Conservation (phyloP, 2,797 vertebrate genomes). For the Telmatherina bonti region DNA sequence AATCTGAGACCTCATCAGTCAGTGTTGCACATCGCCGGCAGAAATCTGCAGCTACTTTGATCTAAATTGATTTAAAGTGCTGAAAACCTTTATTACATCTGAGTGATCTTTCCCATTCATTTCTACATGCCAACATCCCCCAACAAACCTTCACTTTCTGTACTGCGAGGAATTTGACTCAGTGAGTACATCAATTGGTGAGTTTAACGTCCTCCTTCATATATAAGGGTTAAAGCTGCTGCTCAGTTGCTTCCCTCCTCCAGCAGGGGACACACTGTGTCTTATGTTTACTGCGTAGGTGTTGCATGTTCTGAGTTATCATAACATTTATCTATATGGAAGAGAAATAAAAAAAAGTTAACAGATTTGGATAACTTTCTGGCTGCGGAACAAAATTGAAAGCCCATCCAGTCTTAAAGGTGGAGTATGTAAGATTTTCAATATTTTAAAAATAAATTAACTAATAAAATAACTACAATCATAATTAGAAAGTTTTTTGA, state of each 20-base stretch:
- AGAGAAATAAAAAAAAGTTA: conserved; percentile 3
- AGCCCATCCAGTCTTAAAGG: conserved; percentile 7
- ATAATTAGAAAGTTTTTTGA: too few species aligned
- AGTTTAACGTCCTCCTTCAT: background rate
- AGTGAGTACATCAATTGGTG: background rate
- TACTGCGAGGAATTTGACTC: background rate
- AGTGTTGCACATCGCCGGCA: background rate
- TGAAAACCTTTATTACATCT: background rate
- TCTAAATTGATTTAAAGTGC: background rate
- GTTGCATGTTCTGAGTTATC: conserved; percentile 20
- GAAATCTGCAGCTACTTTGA: too few species aligned
- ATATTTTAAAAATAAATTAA: too few species aligned
- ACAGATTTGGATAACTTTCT: conserved; percentile 3
- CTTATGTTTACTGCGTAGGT: conserved; percentile 33
- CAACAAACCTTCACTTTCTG: background rate
- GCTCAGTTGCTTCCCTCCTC: conserved; percentile 46
- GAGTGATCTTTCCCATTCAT: background rate
- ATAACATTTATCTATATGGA: conserved; percentile 8
- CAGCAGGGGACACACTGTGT: conserved; percentile 65
- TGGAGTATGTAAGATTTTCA: too few species aligned
- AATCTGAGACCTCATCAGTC: background rate
- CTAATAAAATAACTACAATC: too few species aligned
- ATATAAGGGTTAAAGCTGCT: background rate
- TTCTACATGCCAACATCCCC: background rate
- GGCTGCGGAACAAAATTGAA: conserved; percentile 16